Conservation (phyloP, 2,113 vertebrate species). For the Excalfactoria chinensis region DNA sequence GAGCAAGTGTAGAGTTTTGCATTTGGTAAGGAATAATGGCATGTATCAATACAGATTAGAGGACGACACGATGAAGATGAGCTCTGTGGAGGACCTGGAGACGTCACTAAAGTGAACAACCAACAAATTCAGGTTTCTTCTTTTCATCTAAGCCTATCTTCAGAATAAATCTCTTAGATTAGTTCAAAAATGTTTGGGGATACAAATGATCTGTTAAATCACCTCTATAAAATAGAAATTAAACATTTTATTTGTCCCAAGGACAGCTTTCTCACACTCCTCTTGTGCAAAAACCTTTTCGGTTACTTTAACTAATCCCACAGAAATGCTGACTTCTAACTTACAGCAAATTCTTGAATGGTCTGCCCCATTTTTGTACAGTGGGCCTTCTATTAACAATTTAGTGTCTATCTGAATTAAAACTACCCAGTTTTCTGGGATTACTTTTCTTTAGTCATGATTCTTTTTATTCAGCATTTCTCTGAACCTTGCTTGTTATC, state of each 20-base stretch:
- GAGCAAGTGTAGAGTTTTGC: too few species aligned
- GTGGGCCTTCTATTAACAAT: background rate
- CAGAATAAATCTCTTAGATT: background rate
- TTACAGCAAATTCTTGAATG: background rate
- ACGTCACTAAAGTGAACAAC: background rate
- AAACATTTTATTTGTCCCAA: background rate
- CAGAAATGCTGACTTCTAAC: background rate
- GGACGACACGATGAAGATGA: too few species aligned
- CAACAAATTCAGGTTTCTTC: background rate
- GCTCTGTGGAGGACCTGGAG: too few species aligned
- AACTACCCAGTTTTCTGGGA: background rate
- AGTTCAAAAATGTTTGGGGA: background rate
- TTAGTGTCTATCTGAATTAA: background rate
- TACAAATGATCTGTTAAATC: background rate
- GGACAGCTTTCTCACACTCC: background rate
- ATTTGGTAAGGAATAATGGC: too few species aligned
- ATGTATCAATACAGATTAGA: too few species aligned
- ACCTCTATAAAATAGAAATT: background rate
- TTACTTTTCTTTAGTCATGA: background rate
- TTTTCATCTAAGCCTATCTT: background rate
- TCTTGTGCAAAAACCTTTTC: background rate
- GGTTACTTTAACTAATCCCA: background rate
- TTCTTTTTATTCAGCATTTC: background rate
- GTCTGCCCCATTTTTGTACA: background rate
- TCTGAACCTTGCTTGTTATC: background rate